These are phyloP conservation scores for Glaucopsyche alexis DNA, from an alignment of 2,888 invertebrate species.

Conservation along the genomic window DNA sequence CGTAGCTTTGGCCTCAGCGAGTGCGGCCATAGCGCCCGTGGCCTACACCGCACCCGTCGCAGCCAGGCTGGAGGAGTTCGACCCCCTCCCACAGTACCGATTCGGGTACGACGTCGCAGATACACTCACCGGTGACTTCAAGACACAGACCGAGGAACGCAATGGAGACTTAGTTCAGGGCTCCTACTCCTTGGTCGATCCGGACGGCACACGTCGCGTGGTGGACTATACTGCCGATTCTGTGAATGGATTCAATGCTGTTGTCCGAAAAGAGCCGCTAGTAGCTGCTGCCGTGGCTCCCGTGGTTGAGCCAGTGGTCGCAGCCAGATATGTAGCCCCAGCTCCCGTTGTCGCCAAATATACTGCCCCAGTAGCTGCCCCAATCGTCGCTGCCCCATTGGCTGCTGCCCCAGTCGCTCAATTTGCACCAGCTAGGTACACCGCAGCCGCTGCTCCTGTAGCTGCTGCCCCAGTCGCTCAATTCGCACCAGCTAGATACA, in stretches of 20 bases:
- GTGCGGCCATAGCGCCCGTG: conserved; percentile 49
- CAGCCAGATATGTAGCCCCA: conserved; percentile 39
- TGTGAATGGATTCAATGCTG: conserved; percentile 68
- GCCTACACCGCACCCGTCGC: conserved; percentile 51
- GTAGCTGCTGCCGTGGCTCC: conserved; percentile 58
- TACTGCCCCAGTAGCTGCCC: conserved; percentile 44
- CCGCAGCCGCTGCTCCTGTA: conserved; percentile 34
- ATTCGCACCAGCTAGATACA: not conserved
- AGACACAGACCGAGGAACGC: conserved; percentile 72
- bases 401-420: conserved; percentile 29
- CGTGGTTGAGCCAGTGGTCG: conserved; percentile 56
- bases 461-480: conserved; percentile 30
- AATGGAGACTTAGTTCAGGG: conserved; percentile 78
- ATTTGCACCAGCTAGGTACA: not conserved
- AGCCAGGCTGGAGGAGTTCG: conserved; percentile 68
- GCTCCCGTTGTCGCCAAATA: conserved; percentile 47
- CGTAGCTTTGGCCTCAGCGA: conserved; percentile 58
- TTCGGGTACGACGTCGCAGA: conserved; percentile 71
- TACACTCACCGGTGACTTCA: conserved; percentile 69
- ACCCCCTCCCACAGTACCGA: conserved; percentile 80
- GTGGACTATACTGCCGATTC: conserved; percentile 69
- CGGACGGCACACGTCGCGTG: conserved; percentile 65
- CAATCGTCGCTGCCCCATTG: conserved; percentile 40
- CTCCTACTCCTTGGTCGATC: conserved; percentile 65
- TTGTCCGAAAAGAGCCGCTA: conserved; percentile 65